phyloP scores from a whole-genome alignment of 2,113 vertebrate genomes.

The Petrocephalus zakoni region DNA sequence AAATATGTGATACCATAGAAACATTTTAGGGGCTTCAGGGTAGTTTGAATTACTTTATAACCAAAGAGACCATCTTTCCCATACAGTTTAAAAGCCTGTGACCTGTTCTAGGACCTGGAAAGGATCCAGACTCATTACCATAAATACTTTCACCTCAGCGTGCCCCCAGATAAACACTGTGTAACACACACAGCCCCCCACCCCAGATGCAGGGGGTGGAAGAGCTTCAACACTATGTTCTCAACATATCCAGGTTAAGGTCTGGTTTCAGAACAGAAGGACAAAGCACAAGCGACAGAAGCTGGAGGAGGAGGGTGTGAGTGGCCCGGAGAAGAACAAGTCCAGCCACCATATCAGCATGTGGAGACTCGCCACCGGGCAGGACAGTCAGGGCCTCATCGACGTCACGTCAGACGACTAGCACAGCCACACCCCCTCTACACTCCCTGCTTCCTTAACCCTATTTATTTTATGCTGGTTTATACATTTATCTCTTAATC shows the following conservation, averaged over 20 bases:
- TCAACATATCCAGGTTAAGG: slow-evolving; percentile 78
- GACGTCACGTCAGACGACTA: slow-evolving; percentile 65
- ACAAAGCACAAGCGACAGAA: slow-evolving; percentile 98
- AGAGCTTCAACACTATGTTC: neutral
- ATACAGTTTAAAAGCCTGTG: neutral
- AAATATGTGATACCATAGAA: neutral
- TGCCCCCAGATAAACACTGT: neutral
- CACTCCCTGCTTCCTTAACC: neutral
- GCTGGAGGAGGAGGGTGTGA: slow-evolving; percentile 91
- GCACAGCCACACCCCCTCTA: slow-evolving; percentile 25
- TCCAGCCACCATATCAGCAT: slow-evolving; percentile 95
- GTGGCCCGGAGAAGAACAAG: slow-evolving; percentile 93
- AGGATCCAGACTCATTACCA: neutral
- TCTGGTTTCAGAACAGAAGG: slow-evolving; percentile 96
- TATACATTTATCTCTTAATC: neutral
- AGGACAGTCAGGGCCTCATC: slow-evolving; percentile 84
- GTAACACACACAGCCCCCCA: neutral
- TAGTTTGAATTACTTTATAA: neutral
- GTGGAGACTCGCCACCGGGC: slow-evolving; percentile 94
- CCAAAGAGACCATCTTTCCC: neutral
- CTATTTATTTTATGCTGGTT: slow-evolving; percentile 18
- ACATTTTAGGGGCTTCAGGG: neutral
- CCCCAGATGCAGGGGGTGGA: neutral
- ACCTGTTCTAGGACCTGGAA: neutral
- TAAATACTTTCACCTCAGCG: neutral